phyloP scores from a whole-genome alignment of 2,113 vertebrate genomes.

The Polypterus senegalus region DNA sequence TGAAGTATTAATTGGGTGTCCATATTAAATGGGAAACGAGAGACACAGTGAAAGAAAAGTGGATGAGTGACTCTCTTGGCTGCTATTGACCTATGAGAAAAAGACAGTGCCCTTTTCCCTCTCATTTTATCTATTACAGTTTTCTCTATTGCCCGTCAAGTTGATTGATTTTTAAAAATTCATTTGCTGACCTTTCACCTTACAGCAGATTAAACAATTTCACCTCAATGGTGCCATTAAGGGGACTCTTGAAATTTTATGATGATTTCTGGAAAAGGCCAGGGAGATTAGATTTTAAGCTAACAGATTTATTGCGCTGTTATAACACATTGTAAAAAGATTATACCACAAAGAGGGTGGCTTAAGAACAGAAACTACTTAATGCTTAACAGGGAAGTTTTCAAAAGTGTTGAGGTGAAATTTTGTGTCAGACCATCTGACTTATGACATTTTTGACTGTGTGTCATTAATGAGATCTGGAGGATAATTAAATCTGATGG shows the following conservation, averaged over 20 bases:
- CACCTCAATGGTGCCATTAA: conserved; percentile 89
- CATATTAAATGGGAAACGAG: conserved; percentile 97
- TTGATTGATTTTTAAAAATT: conserved; percentile 98
- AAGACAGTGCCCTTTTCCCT: conserved; percentile 95
- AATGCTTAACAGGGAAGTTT: conserved; percentile 55
- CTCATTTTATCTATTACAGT: conserved; percentile 82
- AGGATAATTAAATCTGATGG: too few relatives aligned
- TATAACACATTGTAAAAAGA: conserved; percentile 98
- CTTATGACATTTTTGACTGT: too few relatives aligned
- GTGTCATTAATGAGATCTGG: too few relatives aligned
- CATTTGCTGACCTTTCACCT: conserved; percentile 98
- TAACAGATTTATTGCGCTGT: conserved; percentile 99
- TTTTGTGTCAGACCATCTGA: neutral
- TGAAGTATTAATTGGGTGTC: conserved; percentile 95
- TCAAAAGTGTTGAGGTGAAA: conserved; percentile 9
- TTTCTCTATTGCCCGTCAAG: conserved; percentile 93
- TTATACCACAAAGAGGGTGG: conserved; percentile 80
- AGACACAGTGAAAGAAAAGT: conserved; percentile 68
- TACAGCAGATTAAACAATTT: conserved; percentile 96
- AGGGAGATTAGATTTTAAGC: conserved; percentile 98
- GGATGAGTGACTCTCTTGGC: conserved; percentile 95
- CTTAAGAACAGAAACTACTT: conserved; percentile 71
- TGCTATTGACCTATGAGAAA: conserved; percentile 97
- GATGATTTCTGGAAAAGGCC: conserved; percentile 99
- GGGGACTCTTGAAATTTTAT: conserved; percentile 84